Evolutionary conservation across 2,113 vertebrate species (phyloP), one percentile per base, ranked within the genome.

Genomic region (Anthoscopus minutus): DNA sequence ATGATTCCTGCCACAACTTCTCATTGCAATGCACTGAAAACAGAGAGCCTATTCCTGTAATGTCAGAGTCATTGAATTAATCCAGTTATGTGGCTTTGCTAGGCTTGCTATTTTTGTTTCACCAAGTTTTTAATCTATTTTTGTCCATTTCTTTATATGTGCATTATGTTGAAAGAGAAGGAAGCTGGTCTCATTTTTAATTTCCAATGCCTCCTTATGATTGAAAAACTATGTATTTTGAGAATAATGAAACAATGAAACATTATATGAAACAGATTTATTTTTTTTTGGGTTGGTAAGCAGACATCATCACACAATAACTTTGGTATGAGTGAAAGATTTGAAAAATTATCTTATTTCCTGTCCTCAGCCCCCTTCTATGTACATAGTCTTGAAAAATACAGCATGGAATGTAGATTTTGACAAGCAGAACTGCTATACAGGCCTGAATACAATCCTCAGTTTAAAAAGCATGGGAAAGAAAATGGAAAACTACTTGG

Each of bases 51-150:
- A 21, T 91, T 91, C 78, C 74, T 87, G 85, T 89, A 85, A 89
- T 82, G 85, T 82, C 73, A 69, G 53, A 81, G 70, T 0, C 0
- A 61, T 80, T 85, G 56, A 88, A 92, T 91, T 94, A 96, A 95
- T 96, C 85, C 91, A 89, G 58, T 96, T 93, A 92, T 54, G 81
- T 81, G 81, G 62, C 87, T 94, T 94, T 94, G 84, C 62, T 91
- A 71, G 70, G 60, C 74, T 91, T 77, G 66, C 89, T 96, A 89
- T 92, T 96, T 96, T 91, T 88, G 72, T 96, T 94, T 95, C 60
- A 42, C 31, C 20, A 85, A 82, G 70, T 94, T 96, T 97, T 88
- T 64, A 38, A 25, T 78, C 71, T 92, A 84, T 93, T 91, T 96
- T 74, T 89, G 64, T 91, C 51, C 17, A 33, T 79, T 62, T 89